These are phyloP conservation scores for Squalus acanthias DNA, from an alignment of 2,797 vertebrate species.

Conservation along the genomic window DNA sequence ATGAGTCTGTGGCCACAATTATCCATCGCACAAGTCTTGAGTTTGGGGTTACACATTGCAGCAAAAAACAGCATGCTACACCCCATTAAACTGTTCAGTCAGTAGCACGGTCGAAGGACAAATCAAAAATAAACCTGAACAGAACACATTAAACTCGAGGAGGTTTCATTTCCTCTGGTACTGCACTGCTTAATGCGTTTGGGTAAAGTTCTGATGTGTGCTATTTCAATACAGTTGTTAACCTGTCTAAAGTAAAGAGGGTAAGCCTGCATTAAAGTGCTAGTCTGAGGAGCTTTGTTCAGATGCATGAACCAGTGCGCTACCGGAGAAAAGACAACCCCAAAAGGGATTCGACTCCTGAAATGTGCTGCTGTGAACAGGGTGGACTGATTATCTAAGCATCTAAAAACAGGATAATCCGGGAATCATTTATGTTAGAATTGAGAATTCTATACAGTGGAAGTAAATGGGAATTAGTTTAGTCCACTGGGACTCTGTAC, in stretches of 20 bases:
- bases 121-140: background rate
- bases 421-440: background rate
- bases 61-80: background rate
- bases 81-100: background rate
- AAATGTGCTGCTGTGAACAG: background rate
- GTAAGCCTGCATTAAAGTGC: background rate
- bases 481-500: background rate
- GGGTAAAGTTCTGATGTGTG: background rate
- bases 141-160: background rate
- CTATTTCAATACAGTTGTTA: background rate
- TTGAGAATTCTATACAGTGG: background rate
- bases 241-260: background rate
- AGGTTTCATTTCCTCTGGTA: background rate
- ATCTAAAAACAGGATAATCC: background rate
- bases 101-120: background rate
- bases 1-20: background rate
- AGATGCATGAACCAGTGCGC: background rate
- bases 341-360: background rate
- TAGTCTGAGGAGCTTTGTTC: background rate
- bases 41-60: background rate
- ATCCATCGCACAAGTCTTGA: background rate
- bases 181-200: background rate
- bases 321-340: background rate
- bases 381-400: background rate
- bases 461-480: too few species aligned